Base-by-base conservation (phyloP, 53 echinoderm and acorn worm genomes). In the Henricia sp. region DNA sequence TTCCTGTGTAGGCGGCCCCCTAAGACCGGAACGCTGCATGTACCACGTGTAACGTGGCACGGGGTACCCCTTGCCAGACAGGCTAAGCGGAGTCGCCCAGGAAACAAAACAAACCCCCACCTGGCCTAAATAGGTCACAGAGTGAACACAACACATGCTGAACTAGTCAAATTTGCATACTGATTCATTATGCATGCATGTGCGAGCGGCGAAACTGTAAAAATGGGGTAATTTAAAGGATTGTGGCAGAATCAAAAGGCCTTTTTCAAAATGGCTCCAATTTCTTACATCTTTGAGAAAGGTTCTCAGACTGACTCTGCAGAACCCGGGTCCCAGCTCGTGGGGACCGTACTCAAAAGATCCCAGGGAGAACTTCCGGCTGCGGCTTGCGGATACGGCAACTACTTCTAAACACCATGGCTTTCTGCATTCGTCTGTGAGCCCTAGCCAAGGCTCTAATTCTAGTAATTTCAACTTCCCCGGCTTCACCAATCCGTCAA, bases 11-110 rank as follows among this genome's bases (percentile, higher is more conserved):
- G 28, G 20, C 50, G 26, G 32, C 34, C 62, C 64, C 34, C 30
- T 43, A 1, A 20, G 63, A 64, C 9, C 23, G 2, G 35, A 21
- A 3, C 48, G 62, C 64, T n/a, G n/a, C n/a, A n/a, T 80, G 80
- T 80, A 50, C 80, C 80, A 62, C 42, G 53, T 32, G 33, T 80
- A 34, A 62, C 80, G 63, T 80, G 80, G 80, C 57, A 80, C 80
- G 80, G 48, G 80, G 64, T 64, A 63, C n/a, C n/a, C n/a, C n/a
- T n/a, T n/a, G n/a, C 46, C 14, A 63, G 63, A 62, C 63, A 42
- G 17, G 63, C 30, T 64, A 20, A 32, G 40, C 78, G 14, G 55
- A 41, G 19, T 59, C 59, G 17, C 12, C 46, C 58, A 28, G 58
- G 26, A 59, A 53, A 41, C 6, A 56, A 21, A 41, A 9, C n/a